Percentiles rank a stretch among this genome's conserved stretches.
Conservation (phyloP, 1,140 invertebrate species). For the Drosophila prosaltans region DNA sequence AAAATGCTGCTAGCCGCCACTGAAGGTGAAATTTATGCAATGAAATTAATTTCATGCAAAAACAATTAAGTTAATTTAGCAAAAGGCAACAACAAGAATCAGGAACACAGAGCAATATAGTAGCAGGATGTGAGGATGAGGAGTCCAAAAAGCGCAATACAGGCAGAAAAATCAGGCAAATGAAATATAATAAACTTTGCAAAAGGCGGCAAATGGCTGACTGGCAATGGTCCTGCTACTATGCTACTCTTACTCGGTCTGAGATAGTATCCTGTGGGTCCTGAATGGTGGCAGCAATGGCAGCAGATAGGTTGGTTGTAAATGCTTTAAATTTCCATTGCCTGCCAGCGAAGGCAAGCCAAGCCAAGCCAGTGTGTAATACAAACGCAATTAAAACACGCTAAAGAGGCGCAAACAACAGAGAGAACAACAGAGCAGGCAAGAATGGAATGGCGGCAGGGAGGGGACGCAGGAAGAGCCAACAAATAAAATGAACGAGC, state of each 20-base stretch:
- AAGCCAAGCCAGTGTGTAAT: slow-evolving; percentile 59
- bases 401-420: slow-evolving; percentile 80
- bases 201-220: slow-evolving; percentile 26
- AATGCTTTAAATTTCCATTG: slow-evolving; percentile 76
- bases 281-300: slow-evolving; percentile 1
- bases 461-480: slow-evolving; percentile 21
- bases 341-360: slow-evolving; percentile 9
- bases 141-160: slow-evolving; percentile 60
- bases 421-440: slow-evolving; percentile 39
- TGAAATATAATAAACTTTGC: slow-evolving; percentile 80
- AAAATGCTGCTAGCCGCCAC: slow-evolving; percentile 15
- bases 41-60: slow-evolving; percentile 81
- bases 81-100: slow-evolving; percentile 49
- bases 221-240: neutral
- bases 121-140: neutral
- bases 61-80: slow-evolving; percentile 82
- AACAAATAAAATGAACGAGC: slow-evolving; percentile 8
- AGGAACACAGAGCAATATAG: neutral
- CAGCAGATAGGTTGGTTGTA: slow-evolving; percentile 22
- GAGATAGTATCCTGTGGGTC: slow-evolving; percentile 8
- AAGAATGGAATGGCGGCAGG: neutral
- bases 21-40: slow-evolving; percentile 78
- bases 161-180: slow-evolving; percentile 73
- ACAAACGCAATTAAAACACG: slow-evolving; percentile 82
- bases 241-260: slow-evolving; percentile 2